Evolutionary conservation across 2,797 vertebrate species (phyloP).

Genomic region (Characodon lateralis): DNA sequence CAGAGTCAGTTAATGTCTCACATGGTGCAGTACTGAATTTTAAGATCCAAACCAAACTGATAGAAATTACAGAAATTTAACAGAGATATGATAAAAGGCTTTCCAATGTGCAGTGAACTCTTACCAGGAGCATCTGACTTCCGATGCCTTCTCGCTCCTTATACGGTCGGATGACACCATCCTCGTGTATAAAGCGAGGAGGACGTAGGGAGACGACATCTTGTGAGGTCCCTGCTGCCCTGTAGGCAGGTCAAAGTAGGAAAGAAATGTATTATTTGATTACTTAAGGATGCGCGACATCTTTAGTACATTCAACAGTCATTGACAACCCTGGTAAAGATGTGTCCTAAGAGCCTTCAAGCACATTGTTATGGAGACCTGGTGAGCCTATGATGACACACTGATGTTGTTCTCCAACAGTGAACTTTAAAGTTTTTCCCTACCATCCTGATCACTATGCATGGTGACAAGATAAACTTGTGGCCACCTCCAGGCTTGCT

Average conservation of each 20-base stretch:
- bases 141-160: slow-evolving; percentile 91
- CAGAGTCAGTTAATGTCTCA: too few species aligned
- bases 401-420: neutral
- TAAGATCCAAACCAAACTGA: too few species aligned
- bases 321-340: neutral
- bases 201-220: slow-evolving; percentile 90
- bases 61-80: too few species aligned
- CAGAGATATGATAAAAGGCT: too few species aligned
- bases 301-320: neutral
- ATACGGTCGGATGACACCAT: slow-evolving; percentile 96
- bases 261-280: slow-evolving; percentile 11
- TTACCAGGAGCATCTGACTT: slow-evolving; percentile 98
- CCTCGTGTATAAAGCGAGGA: slow-evolving; percentile 94
- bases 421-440: neutral
- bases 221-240: slow-evolving; percentile 91
- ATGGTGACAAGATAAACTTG: neutral
- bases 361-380: neutral
- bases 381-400: neutral
- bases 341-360: neutral
- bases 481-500: neutral
- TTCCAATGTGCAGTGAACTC: neutral
- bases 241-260: slow-evolving; percentile 51
- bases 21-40: too few species aligned
- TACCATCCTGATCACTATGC: neutral
- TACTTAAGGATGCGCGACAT: neutral